A percentile compares a stretch with the other conserved stretches of the same genome.
Conservation (phyloP, 2,797 vertebrate genomes). For the Sciurus vulgaris region DNA sequence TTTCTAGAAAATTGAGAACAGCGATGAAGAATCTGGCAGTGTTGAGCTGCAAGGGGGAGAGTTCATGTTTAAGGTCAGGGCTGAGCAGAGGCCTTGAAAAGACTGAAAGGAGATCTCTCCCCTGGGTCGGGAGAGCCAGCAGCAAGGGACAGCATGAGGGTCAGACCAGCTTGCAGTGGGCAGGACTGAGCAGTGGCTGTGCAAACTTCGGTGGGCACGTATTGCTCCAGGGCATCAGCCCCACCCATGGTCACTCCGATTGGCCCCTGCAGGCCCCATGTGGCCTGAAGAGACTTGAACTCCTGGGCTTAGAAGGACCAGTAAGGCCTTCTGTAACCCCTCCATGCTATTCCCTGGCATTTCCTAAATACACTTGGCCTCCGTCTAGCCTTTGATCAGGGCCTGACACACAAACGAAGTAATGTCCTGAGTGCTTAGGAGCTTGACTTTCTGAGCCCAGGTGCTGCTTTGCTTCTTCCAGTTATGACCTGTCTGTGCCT, state of each 20-base stretch:
- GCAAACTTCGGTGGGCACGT: accelerated
- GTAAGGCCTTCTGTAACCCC: background rate
- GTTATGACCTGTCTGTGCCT: background rate
- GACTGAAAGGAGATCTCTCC: background rate
- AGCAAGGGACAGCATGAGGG: too few relatives aligned
- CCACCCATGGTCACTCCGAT: background rate
- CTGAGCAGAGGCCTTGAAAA: background rate
- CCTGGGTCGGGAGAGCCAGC: background rate
- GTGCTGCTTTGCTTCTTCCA: background rate
- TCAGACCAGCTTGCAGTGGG: background rate
- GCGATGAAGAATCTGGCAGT: background rate
- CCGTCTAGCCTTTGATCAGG: background rate
- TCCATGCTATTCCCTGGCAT: background rate
- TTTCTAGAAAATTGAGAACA: background rate
- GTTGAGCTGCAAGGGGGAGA: background rate
- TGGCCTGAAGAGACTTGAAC: background rate
- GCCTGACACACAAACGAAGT: accelerated
- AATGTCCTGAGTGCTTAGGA: background rate
- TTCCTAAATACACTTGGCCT: background rate
- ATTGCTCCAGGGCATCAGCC: background rate
- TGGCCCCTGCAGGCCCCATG: accelerated
- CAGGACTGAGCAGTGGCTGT: background rate
- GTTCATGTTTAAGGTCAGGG: background rate
- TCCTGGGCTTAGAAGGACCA: too few relatives aligned
- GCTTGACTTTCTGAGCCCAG: background rate